Evolutionary conservation across 2,113 vertebrate genomes (phyloP).

Genomic region (Ailuropoda melanoleuca): DNA sequence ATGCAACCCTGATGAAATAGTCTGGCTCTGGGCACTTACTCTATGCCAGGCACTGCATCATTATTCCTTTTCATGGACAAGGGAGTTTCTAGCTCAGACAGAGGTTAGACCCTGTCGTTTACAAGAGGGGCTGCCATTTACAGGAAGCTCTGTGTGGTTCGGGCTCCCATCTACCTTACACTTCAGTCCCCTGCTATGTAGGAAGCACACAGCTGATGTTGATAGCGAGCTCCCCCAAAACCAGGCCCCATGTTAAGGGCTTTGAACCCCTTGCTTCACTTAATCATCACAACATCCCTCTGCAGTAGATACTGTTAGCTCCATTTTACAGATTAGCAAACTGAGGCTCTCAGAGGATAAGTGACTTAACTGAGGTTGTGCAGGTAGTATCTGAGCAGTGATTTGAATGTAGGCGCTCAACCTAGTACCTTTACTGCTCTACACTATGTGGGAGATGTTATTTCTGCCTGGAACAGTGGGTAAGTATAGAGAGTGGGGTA

Average conservation of each 20-base stretch:
- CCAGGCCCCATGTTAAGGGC: neutral
- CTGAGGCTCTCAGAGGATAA: neutral
- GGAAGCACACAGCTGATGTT: neutral
- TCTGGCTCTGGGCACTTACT: too few relatives aligned
- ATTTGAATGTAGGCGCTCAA: neutral
- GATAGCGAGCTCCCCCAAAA: too few relatives aligned
- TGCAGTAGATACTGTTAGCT: neutral
- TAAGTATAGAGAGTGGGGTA: neutral
- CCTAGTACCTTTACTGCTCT: neutral
- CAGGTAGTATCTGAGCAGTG: neutral
- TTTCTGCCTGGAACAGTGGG: neutral
- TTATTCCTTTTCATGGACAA: neutral
- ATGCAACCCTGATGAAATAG: neutral
- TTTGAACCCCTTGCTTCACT: neutral
- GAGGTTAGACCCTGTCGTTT: neutral
- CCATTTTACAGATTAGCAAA: slow-evolving; percentile 3
- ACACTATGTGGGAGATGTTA: neutral
- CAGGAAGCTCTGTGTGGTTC: neutral
- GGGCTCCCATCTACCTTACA: neutral
- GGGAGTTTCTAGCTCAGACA: neutral
- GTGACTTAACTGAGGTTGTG: neutral
- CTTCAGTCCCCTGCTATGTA: neutral
- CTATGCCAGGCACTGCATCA: fast-evolving
- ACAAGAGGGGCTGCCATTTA: neutral
- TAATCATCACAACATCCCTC: neutral